Conservation (phyloP, 2,797 vertebrate species). For the Cheracebus regulus region DNA sequence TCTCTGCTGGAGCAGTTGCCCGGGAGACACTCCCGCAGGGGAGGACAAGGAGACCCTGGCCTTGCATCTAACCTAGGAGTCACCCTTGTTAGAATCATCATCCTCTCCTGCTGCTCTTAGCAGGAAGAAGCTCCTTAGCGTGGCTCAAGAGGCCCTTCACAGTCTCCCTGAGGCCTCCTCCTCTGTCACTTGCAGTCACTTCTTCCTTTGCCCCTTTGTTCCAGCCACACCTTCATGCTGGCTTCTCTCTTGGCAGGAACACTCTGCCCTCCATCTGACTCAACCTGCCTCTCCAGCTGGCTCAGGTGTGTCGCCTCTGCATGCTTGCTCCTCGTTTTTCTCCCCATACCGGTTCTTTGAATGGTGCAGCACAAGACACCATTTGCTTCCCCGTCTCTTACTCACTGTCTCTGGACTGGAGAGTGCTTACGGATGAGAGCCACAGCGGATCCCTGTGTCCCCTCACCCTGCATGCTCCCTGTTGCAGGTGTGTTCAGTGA, state of each 20-base stretch:
- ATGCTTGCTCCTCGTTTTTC: not conserved
- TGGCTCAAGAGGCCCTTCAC: not conserved
- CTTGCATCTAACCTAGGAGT: not conserved
- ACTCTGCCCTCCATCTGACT: not conserved
- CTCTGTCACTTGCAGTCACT: not conserved
- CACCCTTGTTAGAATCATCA: not conserved
- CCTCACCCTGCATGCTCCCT: not conserved
- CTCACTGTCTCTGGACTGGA: not conserved
- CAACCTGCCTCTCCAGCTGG: not conserved
- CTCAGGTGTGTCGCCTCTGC: not conserved
- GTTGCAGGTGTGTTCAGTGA: not conserved
- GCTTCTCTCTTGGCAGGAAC: not conserved
- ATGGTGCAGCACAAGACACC: not conserved
- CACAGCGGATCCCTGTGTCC: not conserved
- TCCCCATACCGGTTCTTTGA: not conserved
- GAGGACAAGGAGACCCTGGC: not conserved
- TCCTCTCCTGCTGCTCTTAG: not conserved
- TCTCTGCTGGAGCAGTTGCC: not conserved
- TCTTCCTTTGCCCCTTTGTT: not conserved
- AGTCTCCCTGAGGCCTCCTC: not conserved
- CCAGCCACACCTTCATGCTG: not conserved
- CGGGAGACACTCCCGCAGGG: not conserved
- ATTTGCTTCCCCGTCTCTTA: not conserved
- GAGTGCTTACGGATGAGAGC: not conserved
- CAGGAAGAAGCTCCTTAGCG: not conserved